A percentile compares a stretch with the other conserved stretches of the same genome.
Evolutionary conservation across 1,140 invertebrate genomes (phyloP).

Genomic region (Brachionus plicatilis): DNA sequence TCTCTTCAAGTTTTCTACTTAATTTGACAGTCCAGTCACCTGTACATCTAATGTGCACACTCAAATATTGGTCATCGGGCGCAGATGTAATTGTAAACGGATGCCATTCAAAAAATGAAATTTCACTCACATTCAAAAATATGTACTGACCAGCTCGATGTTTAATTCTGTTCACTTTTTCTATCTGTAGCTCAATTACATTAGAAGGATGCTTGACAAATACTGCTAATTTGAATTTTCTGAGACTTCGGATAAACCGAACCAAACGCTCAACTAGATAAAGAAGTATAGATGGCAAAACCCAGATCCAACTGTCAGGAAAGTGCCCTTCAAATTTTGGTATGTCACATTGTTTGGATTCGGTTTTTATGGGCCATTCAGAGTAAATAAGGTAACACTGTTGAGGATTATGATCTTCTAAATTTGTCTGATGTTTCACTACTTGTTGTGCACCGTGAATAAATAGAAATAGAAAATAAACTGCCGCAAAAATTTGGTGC

Average conservation of each 20-base stretch:
- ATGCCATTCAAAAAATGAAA: conserved; percentile 55
- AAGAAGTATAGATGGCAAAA: conserved; percentile 47
- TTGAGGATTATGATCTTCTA: conserved; percentile 31
- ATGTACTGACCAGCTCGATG: conserved; percentile 53
- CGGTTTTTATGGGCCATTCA: conserved; percentile 3
- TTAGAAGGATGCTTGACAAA: conserved; percentile 53
- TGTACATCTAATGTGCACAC: conserved; percentile 51
- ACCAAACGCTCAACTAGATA: conserved; percentile 51
- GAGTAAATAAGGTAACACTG: not conserved
- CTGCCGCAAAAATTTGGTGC: conserved; percentile 45
- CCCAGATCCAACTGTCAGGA: conserved; percentile 51
- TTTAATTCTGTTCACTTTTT: conserved; percentile 42
- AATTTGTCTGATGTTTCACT: conserved; percentile 21
- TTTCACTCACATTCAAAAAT: conserved; percentile 50
- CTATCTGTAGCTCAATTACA: conserved; percentile 54
- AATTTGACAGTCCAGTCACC: conserved; percentile 55
- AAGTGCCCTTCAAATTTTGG: not conserved
- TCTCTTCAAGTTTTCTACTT: not conserved
- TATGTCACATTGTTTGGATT: not conserved
- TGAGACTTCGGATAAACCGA: conserved; percentile 47
- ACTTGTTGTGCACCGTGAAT: conserved; percentile 9
- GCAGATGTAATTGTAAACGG: conserved; percentile 54
- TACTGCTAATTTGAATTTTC: conserved; percentile 49
- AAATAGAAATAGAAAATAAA: not conserved
- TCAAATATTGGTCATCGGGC: conserved; percentile 54